Evolutionary conservation across 2,888 invertebrate genomes (phyloP), one percentile per base, ranked within the genome.

Genomic region (Hypselothyrea guttata): DNA sequence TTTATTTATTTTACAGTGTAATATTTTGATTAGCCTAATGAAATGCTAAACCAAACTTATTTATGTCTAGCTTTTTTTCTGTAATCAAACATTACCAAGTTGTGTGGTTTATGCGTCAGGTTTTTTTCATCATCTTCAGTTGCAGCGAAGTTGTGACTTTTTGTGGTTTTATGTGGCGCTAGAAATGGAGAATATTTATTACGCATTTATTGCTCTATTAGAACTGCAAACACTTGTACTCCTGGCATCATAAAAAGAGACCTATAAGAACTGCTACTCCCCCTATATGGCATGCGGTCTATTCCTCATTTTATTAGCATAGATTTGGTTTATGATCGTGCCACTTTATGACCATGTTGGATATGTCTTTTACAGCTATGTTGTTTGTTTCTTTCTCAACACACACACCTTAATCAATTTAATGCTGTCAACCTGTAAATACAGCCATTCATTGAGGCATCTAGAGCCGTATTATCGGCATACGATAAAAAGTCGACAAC

Each of bases 201-300:
- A 61, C 34, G 7, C 58, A 64, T 81, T 77, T 81, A 77, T 73
- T 66, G 56, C 66, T 81, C 57, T 66, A 77, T 84, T 84, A 66
- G 64, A 70, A 54, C 62, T 56, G 49, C 58, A 58, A 66, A 52
- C 77, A 82, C 71, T 82, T 77, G 75, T 62, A 22, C 22, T 22
- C 3, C 5, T 2, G 53, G 64, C 61, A 49, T 18, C 48, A 52
- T 37, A 74, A 40, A 59, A 57, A 76, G 81, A 65, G 5, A 22
- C 22, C 22, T 22, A 22, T 22, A 22, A 54, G 28, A 48, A 71
- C 38, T 22, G 22, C 22, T 4, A 22, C 22, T 22, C 22, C 22
- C 22, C 5, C 22, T 4, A 22, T 22, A 22, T 22, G n/a, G n/a
- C 28, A 38, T 31, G 52, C 52, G 55, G 38, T 45, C 13, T 34